These are phyloP conservation scores for Ictalurus punctatus DNA, from an alignment of 2,113 vertebrate genomes.

Conservation along the genomic window DNA sequence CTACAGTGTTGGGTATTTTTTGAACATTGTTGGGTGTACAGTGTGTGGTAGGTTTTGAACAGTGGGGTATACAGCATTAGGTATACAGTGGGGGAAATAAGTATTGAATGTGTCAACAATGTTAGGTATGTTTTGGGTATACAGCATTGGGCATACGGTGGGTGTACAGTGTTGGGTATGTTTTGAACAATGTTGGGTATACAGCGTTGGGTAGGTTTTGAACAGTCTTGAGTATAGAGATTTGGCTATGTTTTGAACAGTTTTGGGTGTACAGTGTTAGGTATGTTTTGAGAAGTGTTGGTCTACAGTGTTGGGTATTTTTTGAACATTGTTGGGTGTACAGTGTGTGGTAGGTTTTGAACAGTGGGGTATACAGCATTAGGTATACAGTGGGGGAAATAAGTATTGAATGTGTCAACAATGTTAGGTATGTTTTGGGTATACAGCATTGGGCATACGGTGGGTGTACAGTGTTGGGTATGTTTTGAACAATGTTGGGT, in stretches of 20 bases:
- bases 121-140: neutral
- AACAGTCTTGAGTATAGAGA: neutral
- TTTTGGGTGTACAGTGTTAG: neutral
- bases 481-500: neutral
- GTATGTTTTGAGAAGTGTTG: too few relatives aligned
- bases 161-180: too few relatives aligned
- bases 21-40: neutral
- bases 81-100: too few relatives aligned
- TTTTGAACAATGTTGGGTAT: neutral
- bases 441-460: neutral
- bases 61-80: neutral
- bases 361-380: too few relatives aligned
- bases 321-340: neutral
- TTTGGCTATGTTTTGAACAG: neutral
- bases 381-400: neutral
- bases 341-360: neutral
- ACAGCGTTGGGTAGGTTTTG: neutral
- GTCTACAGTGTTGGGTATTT: neutral
- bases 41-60: neutral
- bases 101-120: too few relatives aligned
- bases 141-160: too few relatives aligned
- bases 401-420: too few relatives aligned
- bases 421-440: neutral
- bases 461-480: neutral
- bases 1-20: neutral